These are phyloP conservation scores for Drosophila phalerata DNA, from an alignment of 2,888 invertebrate species.

Conservation along the genomic window DNA sequence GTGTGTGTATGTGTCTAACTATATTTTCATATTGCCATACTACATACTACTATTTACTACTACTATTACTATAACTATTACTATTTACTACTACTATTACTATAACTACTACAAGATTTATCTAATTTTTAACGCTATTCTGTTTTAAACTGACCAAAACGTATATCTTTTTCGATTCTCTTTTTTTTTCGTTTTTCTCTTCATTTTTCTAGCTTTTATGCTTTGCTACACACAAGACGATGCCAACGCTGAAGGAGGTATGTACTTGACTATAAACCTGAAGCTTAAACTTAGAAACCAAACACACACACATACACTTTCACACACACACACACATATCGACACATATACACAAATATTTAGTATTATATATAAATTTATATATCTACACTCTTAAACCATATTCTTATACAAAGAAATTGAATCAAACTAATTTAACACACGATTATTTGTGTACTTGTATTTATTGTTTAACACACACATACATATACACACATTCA, in stretches of 20 bases:
- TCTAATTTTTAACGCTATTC: conserved; percentile 79
- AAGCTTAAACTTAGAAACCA: conserved; percentile 18
- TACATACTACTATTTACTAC: conserved; percentile 18
- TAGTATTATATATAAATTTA: conserved; percentile 12
- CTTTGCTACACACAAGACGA: conserved; percentile 97
- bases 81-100: conserved; percentile 18
- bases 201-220: conserved; percentile 93
- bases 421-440: conserved; percentile 23
- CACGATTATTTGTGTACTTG: conserved; percentile 23
- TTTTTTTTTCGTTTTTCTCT: conserved; percentile 66
- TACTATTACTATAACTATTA: conserved; percentile 25
- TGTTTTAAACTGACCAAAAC: conserved; percentile 92
- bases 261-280: conserved; percentile 85
- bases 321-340: conserved; percentile 3
- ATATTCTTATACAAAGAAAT: conserved; percentile 14
- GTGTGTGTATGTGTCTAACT: conserved; percentile 14
- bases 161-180: conserved; percentile 78
- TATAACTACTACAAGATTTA: conserved; percentile 33
- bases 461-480: conserved; percentile 24
- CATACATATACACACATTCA: conserved; percentile 9
- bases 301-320: conserved; percentile 11
- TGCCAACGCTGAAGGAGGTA: conserved; percentile 96
- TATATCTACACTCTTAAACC: conserved; percentile 17
- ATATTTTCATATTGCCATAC: conserved; percentile 12
- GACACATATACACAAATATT: conserved; percentile 2